These are phyloP conservation scores for Pantherophis guttatus DNA, from an alignment of 2,113 vertebrate species.

Conservation along the genomic window DNA sequence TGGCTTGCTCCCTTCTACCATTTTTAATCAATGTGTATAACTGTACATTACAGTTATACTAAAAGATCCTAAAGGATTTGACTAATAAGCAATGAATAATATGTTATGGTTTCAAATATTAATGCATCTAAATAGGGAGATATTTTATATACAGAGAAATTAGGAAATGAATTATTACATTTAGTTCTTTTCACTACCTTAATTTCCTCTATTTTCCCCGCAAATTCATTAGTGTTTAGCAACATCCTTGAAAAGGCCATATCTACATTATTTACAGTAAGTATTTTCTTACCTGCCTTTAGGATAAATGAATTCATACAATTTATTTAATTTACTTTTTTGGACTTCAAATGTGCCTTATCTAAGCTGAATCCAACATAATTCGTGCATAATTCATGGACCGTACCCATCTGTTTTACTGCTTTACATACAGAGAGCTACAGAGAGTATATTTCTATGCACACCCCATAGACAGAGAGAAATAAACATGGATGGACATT, in stretches of 20 bases:
- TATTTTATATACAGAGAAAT: not conserved
- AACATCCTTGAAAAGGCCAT: not conserved
- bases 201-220: not conserved
- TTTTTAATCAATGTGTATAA: not conserved
- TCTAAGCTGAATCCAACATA: not conserved
- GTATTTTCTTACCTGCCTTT: not conserved
- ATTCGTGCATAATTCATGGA: not conserved
- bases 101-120: not conserved
- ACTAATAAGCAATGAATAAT: not conserved
- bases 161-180: not conserved
- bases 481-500: not conserved
- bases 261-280: not conserved
- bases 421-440: not conserved
- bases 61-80: not conserved
- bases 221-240: not conserved
- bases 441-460: not conserved
- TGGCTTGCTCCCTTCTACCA: not conserved
- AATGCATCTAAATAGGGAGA: not conserved
- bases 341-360: not conserved
- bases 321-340: not conserved
- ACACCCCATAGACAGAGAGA: not conserved
- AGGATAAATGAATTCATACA: not conserved
- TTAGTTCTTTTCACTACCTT: not conserved
- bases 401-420: not conserved
- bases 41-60: not conserved